Base-by-base conservation (phyloP, 2,888 invertebrate species). In the Leuctra nigra region DNA sequence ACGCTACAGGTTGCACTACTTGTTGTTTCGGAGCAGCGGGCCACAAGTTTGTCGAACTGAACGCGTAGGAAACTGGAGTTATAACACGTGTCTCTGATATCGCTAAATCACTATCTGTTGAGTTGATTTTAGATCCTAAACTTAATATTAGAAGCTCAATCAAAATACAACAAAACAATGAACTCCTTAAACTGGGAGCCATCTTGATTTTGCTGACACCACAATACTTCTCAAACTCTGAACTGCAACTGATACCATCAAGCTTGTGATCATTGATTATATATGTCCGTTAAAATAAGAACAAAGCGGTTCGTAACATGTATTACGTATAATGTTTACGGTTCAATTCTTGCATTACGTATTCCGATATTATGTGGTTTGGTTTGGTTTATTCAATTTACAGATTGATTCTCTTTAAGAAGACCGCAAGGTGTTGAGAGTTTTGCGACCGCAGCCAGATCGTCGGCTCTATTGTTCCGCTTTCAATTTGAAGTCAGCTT, bases 241-340 rank as follows among this genome's bases (percentile, higher is more conserved):
- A n/a, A n/a, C n/a, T n/a, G n/a, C 50, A 29, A 50, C 50, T 50
- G 50, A 50, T 35, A 24, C 23, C 24, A 25, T 4, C 23, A 47
- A 25, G 24, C 16, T 16, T 47, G 25, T 13, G 16, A 6, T 9
- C 20, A 16, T 18, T 14, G 50, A 35, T 35, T 50, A 50, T 50
- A 50, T 50, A 50, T 50, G 50, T 20, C 18, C 18, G 35, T 33
- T 7, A 50, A 50, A 50, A 50, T 50, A 18, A 33, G 50, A 35
- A n/a, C n/a, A n/a, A n/a, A n/a, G n/a, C n/a, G n/a, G 20, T 22
- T 29, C 33, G 35, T 50, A 50, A 50, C 23, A 35, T 14, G 35
- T 20, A 50, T 50, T 50, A 50, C 50, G 50, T 50, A 50, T 35
- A 35, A 35, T 33, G 6, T 50, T 20, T 35, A 35, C 33, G 50